Evolutionary conservation across 2,888 invertebrate genomes (phyloP).

Genomic region (Meganola albula): DNA sequence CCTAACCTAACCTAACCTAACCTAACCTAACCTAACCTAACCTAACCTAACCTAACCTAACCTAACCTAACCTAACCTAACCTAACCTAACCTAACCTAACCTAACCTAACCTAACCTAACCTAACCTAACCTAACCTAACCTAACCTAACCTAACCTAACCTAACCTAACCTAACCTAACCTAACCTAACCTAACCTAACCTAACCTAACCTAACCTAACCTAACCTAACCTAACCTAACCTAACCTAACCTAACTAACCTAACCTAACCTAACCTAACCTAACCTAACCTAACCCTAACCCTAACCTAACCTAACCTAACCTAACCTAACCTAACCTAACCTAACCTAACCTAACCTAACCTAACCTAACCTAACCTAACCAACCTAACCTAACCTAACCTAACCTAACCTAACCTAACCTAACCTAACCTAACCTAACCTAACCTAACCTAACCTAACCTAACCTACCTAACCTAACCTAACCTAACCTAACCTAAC

Average conservation of each 20-base stretch:
- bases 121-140: conserved; percentile 1
- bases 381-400: conserved; percentile 24
- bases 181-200: conserved; percentile 13
- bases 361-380: conserved; percentile 24
- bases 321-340: conserved; percentile 15
- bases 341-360: conserved; percentile 21
- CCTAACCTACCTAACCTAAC: conserved; percentile 25
- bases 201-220: conserved; percentile 10
- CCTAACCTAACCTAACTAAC: conserved; percentile 8
- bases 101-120: conserved; percentile 1
- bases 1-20: conserved; percentile 1
- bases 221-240: conserved; percentile 10
- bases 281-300: conserved; percentile 8
- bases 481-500: conserved; percentile 14
- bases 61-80: conserved; percentile 1
- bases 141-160: conserved; percentile 1
- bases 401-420: conserved; percentile 24
- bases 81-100: conserved; percentile 1
- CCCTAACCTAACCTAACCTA: conserved; percentile 15
- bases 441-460: conserved; percentile 25
- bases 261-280: conserved; percentile 10
- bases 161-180: conserved; percentile 13
- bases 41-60: conserved; percentile 1
- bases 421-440: conserved; percentile 25
- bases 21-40: conserved; percentile 1